phyloP scores from a whole-genome alignment of 2,888 invertebrate species.

The Synanthedon vespiformis region DNA sequence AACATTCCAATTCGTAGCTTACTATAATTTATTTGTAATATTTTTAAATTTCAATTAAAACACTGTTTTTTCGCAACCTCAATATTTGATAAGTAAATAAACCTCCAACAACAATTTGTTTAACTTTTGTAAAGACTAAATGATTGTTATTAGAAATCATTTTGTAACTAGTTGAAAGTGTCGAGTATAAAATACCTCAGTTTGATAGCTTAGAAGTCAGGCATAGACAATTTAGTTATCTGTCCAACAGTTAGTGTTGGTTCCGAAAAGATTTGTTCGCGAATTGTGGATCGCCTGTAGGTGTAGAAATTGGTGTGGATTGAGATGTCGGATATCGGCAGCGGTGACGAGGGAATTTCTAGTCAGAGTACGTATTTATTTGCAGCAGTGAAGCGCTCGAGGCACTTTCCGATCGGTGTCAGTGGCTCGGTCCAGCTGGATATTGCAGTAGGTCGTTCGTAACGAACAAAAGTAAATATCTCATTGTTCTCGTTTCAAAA shows the following conservation, averaged over 20 bases:
- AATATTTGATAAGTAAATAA: too few relatives aligned
- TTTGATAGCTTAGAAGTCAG: constrained; percentile 48
- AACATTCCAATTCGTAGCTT: too few relatives aligned
- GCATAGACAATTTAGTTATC: constrained; percentile 46
- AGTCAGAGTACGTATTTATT: constrained; percentile 79
- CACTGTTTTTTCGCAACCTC: too few relatives aligned
- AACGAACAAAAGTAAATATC: constrained; percentile 64
- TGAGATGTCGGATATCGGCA: constrained; percentile 84
- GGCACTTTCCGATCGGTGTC: constrained; percentile 26
- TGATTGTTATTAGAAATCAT: too few relatives aligned
- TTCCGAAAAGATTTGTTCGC: constrained; percentile 27
- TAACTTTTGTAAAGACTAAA: too few relatives aligned
- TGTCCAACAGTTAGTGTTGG: constrained; percentile 30
- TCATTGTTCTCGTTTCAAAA: constrained; percentile 70
- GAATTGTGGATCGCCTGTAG: constrained; percentile 63
- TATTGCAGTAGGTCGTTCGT: constrained; percentile 22
- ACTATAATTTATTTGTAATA: too few relatives aligned
- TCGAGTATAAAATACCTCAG: constrained; percentile 23
- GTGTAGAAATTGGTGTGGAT: constrained; percentile 68
- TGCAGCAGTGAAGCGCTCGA: constrained; percentile 29
- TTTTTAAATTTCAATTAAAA: too few relatives aligned
- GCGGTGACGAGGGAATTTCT: constrained; percentile 83
- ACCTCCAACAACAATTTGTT: too few relatives aligned
- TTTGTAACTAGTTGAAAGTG: not conserved
- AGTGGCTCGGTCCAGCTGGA: constrained; percentile 21